A percentile compares a stretch with the other conserved stretches of the same genome.
These are phyloP conservation scores for Pocillopora verrucosa DNA, from an alignment of 64 coral and sea anemone species.

Conservation along the genomic window DNA sequence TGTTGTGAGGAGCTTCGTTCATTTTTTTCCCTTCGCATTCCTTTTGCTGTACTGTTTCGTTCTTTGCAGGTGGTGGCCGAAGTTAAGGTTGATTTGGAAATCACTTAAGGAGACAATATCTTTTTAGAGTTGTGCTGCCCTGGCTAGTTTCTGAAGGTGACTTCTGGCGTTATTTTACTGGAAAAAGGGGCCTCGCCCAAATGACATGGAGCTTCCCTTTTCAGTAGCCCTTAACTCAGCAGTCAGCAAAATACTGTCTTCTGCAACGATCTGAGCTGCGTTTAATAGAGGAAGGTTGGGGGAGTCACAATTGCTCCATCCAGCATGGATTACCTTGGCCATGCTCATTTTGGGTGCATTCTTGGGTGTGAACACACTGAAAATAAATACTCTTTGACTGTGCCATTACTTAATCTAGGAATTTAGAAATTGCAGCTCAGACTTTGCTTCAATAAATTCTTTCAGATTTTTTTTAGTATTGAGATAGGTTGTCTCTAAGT, in stretches of 20 bases:
- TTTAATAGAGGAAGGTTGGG: slow-evolving; percentile 35
- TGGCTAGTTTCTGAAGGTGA: no score
- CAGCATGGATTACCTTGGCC: slow-evolving; percentile 49
- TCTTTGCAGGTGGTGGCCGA: no score
- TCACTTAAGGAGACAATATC: no score
- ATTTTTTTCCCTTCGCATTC: no score
- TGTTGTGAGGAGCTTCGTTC: no score
- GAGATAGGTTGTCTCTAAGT: background rate
- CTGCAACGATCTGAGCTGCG: slow-evolving; percentile 15
- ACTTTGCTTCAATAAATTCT: slow-evolving; percentile 30
- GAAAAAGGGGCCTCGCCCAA: no score
- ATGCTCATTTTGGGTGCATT: slow-evolving; percentile 37
- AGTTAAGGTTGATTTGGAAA: no score
- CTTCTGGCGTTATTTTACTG: background rate
- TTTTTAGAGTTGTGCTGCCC: no score
- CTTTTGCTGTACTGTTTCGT: no score
- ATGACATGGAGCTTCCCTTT: background rate
- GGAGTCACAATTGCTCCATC: slow-evolving; percentile 14
- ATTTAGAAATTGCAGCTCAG: slow-evolving; percentile 3
- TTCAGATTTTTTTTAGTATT: slow-evolving; percentile 19
- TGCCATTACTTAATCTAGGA: slow-evolving; percentile 58
- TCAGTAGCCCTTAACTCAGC: slow-evolving; percentile 34
- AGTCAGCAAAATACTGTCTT: slow-evolving; percentile 12
- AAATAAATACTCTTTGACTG: slow-evolving; percentile 38
- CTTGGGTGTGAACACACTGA: slow-evolving; percentile 15